These are phyloP conservation scores for Bufotes viridis DNA, from an alignment of 2,797 vertebrate genomes.

Conservation along the genomic window DNA sequence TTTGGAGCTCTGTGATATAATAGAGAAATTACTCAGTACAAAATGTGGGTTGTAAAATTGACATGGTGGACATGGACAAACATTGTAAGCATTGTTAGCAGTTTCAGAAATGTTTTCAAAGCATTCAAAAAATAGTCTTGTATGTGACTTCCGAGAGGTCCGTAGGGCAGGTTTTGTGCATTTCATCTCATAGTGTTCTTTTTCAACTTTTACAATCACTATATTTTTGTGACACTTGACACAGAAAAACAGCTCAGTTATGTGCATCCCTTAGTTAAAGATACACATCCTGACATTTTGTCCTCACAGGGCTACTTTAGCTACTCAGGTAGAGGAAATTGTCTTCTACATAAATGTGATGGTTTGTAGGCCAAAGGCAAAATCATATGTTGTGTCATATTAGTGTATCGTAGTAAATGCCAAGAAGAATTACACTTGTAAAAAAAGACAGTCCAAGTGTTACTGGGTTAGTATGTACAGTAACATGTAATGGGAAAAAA, in stretches of 20 bases:
- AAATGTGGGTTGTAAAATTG: no score
- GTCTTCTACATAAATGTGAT: constrained; percentile 32
- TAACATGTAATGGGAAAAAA: not conserved
- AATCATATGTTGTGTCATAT: constrained; percentile 46
- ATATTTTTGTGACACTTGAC: constrained; percentile 41
- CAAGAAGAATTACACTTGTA: constrained; percentile 28
- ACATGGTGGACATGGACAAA: no score
- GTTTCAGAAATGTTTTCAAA: no score
- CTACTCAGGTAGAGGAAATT: constrained; percentile 32
- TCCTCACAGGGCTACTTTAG: constrained; percentile 29
- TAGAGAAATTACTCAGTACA: no score
- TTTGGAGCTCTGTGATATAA: no score
- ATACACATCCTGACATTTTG: constrained; percentile 33
- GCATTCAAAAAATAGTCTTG: not conserved
- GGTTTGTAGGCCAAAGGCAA: constrained; percentile 31
- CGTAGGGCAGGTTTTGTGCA: constrained; percentile 14
- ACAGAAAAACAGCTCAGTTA: constrained; percentile 31
- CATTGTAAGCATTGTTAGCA: no score
- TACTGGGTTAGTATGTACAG: not conserved
- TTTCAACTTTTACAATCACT: constrained; percentile 5
- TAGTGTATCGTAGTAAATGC: constrained; percentile 32
- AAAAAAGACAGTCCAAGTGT: constrained; percentile 17
- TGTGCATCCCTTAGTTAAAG: constrained; percentile 13
- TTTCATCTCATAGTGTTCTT: constrained; percentile 39
- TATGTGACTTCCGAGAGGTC: not conserved